A percentile compares a stretch with the other conserved stretches of the same genome.
phyloP scores from a whole-genome alignment of 2,113 vertebrate species.

The Hepsetus odoe region DNA sequence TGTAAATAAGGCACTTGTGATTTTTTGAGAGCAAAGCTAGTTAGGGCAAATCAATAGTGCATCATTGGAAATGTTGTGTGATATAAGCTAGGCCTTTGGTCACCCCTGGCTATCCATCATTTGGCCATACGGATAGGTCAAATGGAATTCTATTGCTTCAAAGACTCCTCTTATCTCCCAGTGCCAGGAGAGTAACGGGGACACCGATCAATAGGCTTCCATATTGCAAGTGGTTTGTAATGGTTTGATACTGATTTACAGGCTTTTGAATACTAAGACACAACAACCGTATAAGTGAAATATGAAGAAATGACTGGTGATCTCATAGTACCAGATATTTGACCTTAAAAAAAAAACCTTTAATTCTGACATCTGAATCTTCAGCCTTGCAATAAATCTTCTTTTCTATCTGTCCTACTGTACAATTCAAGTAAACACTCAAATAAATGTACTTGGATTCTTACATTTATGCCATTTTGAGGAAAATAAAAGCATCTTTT shows the following conservation, averaged over 20 bases:
- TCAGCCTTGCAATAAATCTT: too few relatives aligned
- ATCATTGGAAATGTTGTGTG: slow-evolving; percentile 95
- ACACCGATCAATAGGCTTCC: slow-evolving; percentile 86
- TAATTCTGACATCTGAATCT: too few relatives aligned
- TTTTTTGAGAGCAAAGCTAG: slow-evolving; percentile 81
- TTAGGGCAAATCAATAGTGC: slow-evolving; percentile 96
- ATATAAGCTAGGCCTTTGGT: slow-evolving; percentile 88
- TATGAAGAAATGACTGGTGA: slow-evolving; percentile 22
- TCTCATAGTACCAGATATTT: slow-evolving; percentile 16
- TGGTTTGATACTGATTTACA: slow-evolving; percentile 97
- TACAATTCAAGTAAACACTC: too few relatives aligned
- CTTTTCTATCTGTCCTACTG: too few relatives aligned
- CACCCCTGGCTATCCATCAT: slow-evolving; percentile 96
- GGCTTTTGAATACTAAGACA: slow-evolving; percentile 72
- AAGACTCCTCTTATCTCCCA: slow-evolving; percentile 95
- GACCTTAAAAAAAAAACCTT: too few relatives aligned
- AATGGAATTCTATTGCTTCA: slow-evolving; percentile 97
- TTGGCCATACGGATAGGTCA: slow-evolving; percentile 97
- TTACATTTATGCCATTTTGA: too few relatives aligned
- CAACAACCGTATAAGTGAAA: slow-evolving; percentile 26
- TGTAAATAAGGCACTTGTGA: slow-evolving; percentile 49
- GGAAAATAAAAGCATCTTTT: too few relatives aligned
- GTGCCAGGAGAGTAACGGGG: slow-evolving; percentile 93
- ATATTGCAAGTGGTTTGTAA: slow-evolving; percentile 86
- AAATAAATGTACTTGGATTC: too few relatives aligned